phyloP scores from a whole-genome alignment of 2,888 invertebrate genomes.

The Phorcus lineatus region DNA sequence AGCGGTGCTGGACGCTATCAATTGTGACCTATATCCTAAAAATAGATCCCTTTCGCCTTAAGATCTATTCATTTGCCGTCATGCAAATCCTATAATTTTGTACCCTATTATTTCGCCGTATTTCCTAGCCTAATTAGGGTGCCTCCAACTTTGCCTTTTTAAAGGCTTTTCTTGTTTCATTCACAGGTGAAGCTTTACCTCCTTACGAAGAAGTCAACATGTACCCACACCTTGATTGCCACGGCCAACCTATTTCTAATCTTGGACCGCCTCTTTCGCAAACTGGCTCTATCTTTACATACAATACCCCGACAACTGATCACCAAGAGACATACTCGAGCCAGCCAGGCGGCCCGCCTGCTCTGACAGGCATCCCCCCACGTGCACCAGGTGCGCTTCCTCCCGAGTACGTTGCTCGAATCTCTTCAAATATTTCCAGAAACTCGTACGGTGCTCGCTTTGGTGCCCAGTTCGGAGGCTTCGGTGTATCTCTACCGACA shows the following conservation, averaged over 20 bases:
- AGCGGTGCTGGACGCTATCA: too few relatives aligned
- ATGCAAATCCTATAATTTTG: too few relatives aligned
- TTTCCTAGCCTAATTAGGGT: too few relatives aligned
- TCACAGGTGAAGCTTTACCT: not conserved
- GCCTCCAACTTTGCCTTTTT: too few relatives aligned
- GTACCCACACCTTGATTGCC: not conserved
- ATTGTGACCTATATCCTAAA: too few relatives aligned
- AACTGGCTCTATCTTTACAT: slow-evolving; percentile 13
- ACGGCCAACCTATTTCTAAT: not conserved
- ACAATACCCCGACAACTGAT: not conserved
- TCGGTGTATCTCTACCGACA: not conserved
- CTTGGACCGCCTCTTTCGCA: slow-evolving; percentile 6
- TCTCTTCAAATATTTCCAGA: not conserved
- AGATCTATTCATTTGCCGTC: too few relatives aligned
- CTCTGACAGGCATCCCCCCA: slow-evolving; percentile 2
- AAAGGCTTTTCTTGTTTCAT: too few relatives aligned
- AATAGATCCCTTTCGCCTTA: too few relatives aligned
- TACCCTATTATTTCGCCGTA: too few relatives aligned
- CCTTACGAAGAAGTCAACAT: not conserved
- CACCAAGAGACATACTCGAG: not conserved
- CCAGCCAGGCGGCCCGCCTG: not conserved
- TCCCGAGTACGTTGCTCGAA: not conserved
- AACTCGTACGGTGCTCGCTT: not conserved
- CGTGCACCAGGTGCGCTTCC: not conserved
- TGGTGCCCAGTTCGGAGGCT: slow-evolving; percentile 9